Base-by-base conservation (phyloP, 2,113 vertebrate species). In the Ciconia boyciana region DNA sequence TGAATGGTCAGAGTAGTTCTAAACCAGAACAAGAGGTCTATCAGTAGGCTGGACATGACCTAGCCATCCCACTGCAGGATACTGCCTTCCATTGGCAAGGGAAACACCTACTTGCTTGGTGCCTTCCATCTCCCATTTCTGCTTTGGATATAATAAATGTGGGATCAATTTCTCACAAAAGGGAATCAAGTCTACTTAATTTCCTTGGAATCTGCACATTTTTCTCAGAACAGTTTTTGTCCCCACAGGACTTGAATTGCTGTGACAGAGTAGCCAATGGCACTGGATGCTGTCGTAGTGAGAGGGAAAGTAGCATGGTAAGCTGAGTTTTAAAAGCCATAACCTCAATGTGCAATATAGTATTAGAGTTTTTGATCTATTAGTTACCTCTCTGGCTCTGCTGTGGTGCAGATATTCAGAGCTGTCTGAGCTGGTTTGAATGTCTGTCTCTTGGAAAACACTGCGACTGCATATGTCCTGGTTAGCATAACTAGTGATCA, bases 201-300 rank as follows among this genome's bases (percentile, higher is more conserved):
- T 84, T 84, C 49, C 49, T 86, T 54, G 64, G 48, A 90, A 52
- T 71, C 29, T 83, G 41, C 34, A 52, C 7, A 2, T 62, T 58
- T 70, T 76, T 89, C 68, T 93, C 71, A 93, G 32, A 74, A 39
- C 24, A 36, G 36, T 55, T 89, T 83, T 83, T 94, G 7, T 96
- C 69, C 65, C n/a, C 65, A 41, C 76, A 98, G 98, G 96, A 97
- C 36, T 39, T 75, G 5, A 97, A 97, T 6, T 99, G 98, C 95
- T 99, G 99, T 78, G 98, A 98, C 13, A 97, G 97, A 49, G 91
- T 80, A 32, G 97, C 84, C 41, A 94, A 93, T 78, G 97, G 90
- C 20, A 97, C 97, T 13, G 98, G 97, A 80, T 99, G 99, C 96
- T 99, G 99, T 93, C 94, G 93, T 97, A 92, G 94, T 75, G 97